Evolutionary conservation across 1,140 invertebrate genomes (phyloP), one percentile per base, ranked within the genome.

Genomic region (Bradysia coprophila): DNA sequence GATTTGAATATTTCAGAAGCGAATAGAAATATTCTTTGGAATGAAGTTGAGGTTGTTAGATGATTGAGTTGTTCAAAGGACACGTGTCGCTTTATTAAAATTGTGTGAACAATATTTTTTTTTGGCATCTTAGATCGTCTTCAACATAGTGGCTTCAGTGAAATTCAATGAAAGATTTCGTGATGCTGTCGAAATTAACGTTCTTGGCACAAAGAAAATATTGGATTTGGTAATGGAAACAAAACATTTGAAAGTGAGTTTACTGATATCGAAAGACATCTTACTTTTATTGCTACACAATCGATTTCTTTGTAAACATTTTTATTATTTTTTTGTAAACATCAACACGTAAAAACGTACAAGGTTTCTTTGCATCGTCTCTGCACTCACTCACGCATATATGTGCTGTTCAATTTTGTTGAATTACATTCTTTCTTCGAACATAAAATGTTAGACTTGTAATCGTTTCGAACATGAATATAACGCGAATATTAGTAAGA

Each of bases 91-190:
- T 34, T 34, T 5, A 16, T 15, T 15, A 5, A 34, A 4, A 5
- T 4, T 34, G 18, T 34, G n/a, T 38, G 11, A 19, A 22, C n/a
- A 22, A 18, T 39, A 2, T 39, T 2, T 39, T 13, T 39, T 23
- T 21, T 23, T 39, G 8, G 38, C 15, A 18, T 11, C 3, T 39
- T 60, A 75, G 45, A 64, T 90, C 37, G 74, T 93, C n/a, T 86
- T 93, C 56, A 87, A 93, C 53, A 77, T 72, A 4, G 90, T 89
- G 2, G 90, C 89, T 1, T 89, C 84, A n/a, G 73, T 93, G 9
- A 76, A 79, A 52, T 93, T 93, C 59, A 80, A 89, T 56, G 88
- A 89, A 58, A 69, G 73, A 36, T 57, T 93, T 15, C 72, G 75
- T 52, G 41, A 54, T n/a, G 67, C 73, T 0, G 62, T 71, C 18